phyloP scores from a whole-genome alignment of 1,140 invertebrate genomes.

The Teleogryllus occipitalis region DNA sequence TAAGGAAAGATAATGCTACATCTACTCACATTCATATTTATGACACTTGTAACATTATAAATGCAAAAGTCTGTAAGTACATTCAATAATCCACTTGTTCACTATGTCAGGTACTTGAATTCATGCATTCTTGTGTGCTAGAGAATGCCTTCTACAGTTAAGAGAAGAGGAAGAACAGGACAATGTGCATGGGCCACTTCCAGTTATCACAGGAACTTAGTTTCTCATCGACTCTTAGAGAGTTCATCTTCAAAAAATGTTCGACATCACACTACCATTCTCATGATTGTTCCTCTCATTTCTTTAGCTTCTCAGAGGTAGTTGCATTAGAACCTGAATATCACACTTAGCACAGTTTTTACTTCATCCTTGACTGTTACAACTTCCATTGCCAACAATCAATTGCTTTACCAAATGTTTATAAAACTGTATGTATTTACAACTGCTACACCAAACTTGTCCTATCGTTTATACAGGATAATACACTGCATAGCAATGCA shows the following conservation, averaged over 20 bases:
- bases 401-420: too few species aligned
- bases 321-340: constrained; percentile 1
- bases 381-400: constrained; percentile 13
- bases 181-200: neutral
- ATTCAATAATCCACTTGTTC: neutral
- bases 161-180: neutral
- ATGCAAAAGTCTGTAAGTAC: neutral
- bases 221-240: neutral
- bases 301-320: neutral
- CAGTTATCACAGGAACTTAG: neutral
- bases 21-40: neutral
- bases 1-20: too few species aligned
- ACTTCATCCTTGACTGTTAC: too few species aligned
- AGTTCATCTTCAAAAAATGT: too few species aligned
- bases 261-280: too few species aligned
- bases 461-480: too few species aligned
- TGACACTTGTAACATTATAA: neutral
- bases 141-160: neutral
- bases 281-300: too few species aligned
- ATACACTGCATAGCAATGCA: too few species aligned
- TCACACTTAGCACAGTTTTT: too few species aligned
- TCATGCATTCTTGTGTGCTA: neutral
- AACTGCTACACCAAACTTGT: too few species aligned
- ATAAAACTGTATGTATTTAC: too few species aligned
- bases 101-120: constrained; percentile 1